Percentiles rank a stretch among this genome's conserved stretches.
Evolutionary conservation across 1,140 invertebrate genomes (phyloP).

Genomic region (Drosophila sproati): DNA sequence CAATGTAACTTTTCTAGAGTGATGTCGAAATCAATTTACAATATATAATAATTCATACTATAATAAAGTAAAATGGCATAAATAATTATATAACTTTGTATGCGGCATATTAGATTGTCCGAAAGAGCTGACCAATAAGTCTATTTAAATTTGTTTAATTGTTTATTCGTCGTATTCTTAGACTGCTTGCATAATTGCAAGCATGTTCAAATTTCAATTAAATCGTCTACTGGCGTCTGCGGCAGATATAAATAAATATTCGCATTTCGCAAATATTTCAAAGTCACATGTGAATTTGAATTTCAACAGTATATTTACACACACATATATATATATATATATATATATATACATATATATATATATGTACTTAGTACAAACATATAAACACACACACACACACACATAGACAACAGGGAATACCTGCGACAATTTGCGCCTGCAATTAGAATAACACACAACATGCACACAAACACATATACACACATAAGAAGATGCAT

Average conservation of each 20-base stretch:
- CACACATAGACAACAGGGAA: constrained; percentile 2
- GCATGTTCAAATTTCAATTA: constrained; percentile 56
- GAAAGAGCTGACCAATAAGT: constrained; percentile 1
- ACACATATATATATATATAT: background rate
- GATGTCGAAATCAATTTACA: too few relatives aligned
- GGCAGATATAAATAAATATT: constrained; percentile 46
- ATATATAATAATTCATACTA: too few relatives aligned
- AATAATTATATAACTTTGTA: background rate
- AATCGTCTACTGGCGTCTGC: constrained; percentile 35
- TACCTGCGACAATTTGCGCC: constrained; percentile 29
- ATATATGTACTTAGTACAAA: background rate
- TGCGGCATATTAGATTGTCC: background rate
- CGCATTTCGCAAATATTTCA: constrained; percentile 40
- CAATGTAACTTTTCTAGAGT: background rate
- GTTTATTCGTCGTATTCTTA: constrained; percentile 32
- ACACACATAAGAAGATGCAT: constrained; percentile 5
- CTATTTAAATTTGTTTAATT: background rate
- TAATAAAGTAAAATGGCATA: too few relatives aligned
- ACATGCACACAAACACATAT: constrained; percentile 6
- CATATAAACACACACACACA: background rate
- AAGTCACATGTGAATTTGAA: constrained; percentile 52
- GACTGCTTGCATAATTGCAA: constrained; percentile 54
- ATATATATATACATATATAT: background rate
- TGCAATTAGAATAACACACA: constrained; percentile 25
- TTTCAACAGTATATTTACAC: constrained; percentile 12